These are phyloP conservation scores for Amniataba percoides DNA, from an alignment of 2,797 vertebrate species.

Conservation along the genomic window DNA sequence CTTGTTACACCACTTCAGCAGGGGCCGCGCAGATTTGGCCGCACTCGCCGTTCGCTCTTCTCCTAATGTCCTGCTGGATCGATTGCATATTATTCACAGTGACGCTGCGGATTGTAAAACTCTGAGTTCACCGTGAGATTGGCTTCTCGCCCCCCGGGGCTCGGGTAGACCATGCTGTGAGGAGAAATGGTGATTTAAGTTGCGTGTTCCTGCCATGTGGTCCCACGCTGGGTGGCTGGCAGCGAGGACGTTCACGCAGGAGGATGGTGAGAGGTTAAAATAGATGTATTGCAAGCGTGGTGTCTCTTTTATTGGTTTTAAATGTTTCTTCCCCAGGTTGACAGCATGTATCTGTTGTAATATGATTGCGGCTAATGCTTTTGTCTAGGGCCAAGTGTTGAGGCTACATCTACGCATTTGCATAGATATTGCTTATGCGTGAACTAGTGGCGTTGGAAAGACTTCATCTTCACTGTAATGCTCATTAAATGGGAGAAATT, in stretches of 20 bases:
- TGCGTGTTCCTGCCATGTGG: conserved; percentile 17
- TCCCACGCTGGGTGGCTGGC: conserved; percentile 51
- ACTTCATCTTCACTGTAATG: not conserved
- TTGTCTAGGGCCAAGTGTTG: not conserved
- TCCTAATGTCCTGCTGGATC: not conserved
- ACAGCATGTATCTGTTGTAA: conserved; percentile 6
- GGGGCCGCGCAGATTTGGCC: not conserved
- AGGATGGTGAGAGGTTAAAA: not conserved
- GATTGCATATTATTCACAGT: conserved; percentile 17
- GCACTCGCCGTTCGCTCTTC: not conserved
- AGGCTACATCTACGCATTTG: not conserved
- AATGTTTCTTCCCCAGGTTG: not conserved
- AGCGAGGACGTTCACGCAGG: conserved; percentile 20
- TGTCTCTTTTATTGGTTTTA: conserved; percentile 14
- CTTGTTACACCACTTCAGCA: not conserved
- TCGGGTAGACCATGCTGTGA: conserved; percentile 30
- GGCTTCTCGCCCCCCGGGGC: conserved; percentile 17
- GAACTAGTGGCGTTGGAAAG: not conserved
- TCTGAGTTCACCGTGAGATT: conserved; percentile 13
- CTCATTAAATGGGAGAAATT: conserved; percentile 9
- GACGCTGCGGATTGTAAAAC: conserved; percentile 12
- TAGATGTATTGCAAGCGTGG: not conserved
- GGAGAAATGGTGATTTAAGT: conserved; percentile 46
- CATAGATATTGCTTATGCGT: conserved; percentile 8
- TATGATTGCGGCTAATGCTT: conserved; percentile 6